Evolutionary conservation across 2,113 vertebrate species (phyloP).

Genomic region (Athene noctua): DNA sequence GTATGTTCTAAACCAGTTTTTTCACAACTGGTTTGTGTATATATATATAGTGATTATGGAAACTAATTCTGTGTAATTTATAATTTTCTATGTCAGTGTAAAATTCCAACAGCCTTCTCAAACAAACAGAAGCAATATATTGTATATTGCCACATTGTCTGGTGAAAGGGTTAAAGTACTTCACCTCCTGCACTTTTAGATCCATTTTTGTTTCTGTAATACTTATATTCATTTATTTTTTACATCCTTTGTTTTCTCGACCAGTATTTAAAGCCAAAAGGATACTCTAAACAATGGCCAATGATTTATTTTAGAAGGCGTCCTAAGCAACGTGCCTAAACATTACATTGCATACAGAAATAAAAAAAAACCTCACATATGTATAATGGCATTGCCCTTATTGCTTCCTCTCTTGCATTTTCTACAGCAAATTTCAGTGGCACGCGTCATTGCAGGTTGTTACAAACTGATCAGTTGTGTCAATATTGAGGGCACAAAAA

Average conservation of each 20-base stretch:
- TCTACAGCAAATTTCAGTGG: background rate
- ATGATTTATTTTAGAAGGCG: constrained; percentile 75
- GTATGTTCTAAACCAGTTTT: constrained; percentile 76
- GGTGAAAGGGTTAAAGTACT: constrained; percentile 76
- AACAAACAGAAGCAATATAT: constrained; percentile 79
- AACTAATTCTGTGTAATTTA: constrained; percentile 86
- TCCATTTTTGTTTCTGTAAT: constrained; percentile 78
- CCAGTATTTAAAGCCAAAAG: constrained; percentile 83
- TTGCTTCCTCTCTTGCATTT: constrained; percentile 34
- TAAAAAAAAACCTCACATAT: constrained; percentile 60
- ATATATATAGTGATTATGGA: constrained; percentile 83
- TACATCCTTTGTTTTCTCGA: constrained; percentile 79
- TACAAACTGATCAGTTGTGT: background rate
- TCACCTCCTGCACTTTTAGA: constrained; percentile 79
- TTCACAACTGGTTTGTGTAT: constrained; percentile 78
- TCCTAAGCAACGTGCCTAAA: constrained; percentile 81
- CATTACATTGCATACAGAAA: constrained; percentile 78
- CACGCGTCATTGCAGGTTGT: background rate
- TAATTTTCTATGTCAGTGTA: constrained; percentile 83
- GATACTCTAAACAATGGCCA: constrained; percentile 76
- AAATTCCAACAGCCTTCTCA: constrained; percentile 77
- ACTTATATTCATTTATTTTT: constrained; percentile 76
- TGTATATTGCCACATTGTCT: constrained; percentile 73
- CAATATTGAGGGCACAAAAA: background rate
- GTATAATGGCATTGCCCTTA: constrained; percentile 56